Evolutionary conservation across 2,113 vertebrate genomes (phyloP).

Genomic region (Mobula hypostoma): DNA sequence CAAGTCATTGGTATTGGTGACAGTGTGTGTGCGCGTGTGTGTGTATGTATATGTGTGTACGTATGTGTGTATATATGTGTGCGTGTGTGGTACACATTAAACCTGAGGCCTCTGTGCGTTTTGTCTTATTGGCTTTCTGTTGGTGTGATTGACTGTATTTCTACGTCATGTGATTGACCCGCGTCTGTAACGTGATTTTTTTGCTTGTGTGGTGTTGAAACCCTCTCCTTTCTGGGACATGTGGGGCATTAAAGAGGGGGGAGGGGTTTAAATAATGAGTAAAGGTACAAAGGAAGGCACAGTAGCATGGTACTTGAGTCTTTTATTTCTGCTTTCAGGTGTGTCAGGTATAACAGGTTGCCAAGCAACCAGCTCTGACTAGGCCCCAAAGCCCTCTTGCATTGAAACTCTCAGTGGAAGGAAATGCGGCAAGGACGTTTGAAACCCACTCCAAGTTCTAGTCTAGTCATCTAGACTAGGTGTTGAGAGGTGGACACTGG

Average conservation of each 20-base stretch:
- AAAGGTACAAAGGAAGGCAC: not conserved
- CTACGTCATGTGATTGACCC: constrained; percentile 72
- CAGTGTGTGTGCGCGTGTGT: constrained; percentile 53
- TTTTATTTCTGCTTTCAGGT: not conserved
- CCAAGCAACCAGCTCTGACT: not conserved
- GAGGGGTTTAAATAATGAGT: not conserved
- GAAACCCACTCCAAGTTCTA: not conserved
- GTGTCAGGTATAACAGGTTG: not conserved
- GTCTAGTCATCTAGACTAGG: not conserved
- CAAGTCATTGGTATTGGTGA: constrained; percentile 73
- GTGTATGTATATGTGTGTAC: constrained; percentile 41
- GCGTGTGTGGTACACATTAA: constrained; percentile 56
- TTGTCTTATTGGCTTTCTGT: constrained; percentile 76
- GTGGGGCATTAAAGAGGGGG: constrained; percentile 72
- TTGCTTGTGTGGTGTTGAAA: constrained; percentile 79
- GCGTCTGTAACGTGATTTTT: constrained; percentile 74
- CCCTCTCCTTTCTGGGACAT: constrained; percentile 94
- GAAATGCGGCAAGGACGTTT: not conserved
- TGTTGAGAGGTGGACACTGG: not conserved
- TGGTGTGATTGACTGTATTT: constrained; percentile 68
- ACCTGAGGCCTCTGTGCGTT: constrained; percentile 64
- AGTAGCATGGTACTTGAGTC: not conserved
- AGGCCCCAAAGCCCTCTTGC: not conserved
- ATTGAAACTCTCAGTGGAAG: not conserved
- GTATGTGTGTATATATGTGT: too few species aligned